Evolutionary conservation across 2,888 invertebrate species (phyloP).

Genomic region (Selenia dentaria): DNA sequence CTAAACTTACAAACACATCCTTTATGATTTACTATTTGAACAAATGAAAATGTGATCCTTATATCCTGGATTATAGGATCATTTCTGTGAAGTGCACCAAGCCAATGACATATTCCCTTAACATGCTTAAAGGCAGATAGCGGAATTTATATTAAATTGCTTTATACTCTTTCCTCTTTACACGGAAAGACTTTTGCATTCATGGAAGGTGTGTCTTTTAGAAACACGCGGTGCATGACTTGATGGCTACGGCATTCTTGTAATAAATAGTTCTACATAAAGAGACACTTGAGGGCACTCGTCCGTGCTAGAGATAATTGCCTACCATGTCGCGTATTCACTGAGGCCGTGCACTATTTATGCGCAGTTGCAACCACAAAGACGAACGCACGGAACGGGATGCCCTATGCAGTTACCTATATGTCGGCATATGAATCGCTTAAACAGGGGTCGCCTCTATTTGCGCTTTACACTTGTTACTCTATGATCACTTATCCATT

Average conservation of each 20-base stretch:
- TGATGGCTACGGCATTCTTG: constrained; percentile 23
- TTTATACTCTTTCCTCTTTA: constrained; percentile 5
- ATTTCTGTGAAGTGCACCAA: constrained; percentile 5
- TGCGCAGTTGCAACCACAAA: constrained; percentile 9
- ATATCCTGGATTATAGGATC: too few species aligned
- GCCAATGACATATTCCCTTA: constrained; percentile 3
- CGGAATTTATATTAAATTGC: constrained; percentile 3
- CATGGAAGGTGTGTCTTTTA: constrained; percentile 10
- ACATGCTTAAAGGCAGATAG: constrained; percentile 7
- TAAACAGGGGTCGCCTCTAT: constrained; percentile 11
- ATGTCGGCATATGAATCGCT: constrained; percentile 10
- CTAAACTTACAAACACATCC: constrained; percentile 18
- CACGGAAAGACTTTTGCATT: constrained; percentile 7
- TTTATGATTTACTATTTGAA: constrained; percentile 7
- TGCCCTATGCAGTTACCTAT: neutral
- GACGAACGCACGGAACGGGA: constrained; percentile 1
- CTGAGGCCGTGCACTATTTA: constrained; percentile 17
- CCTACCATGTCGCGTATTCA: constrained; percentile 17
- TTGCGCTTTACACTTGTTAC: constrained; percentile 10
- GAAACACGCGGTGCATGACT: constrained; percentile 16
- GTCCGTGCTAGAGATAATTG: constrained; percentile 19
- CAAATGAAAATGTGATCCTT: neutral
- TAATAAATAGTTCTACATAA: constrained; percentile 21
- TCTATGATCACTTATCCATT: constrained; percentile 15
- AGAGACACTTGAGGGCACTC: constrained; percentile 21